Conservation (phyloP, 2,888 invertebrate genomes). For the Sinotaia quadrata region DNA sequence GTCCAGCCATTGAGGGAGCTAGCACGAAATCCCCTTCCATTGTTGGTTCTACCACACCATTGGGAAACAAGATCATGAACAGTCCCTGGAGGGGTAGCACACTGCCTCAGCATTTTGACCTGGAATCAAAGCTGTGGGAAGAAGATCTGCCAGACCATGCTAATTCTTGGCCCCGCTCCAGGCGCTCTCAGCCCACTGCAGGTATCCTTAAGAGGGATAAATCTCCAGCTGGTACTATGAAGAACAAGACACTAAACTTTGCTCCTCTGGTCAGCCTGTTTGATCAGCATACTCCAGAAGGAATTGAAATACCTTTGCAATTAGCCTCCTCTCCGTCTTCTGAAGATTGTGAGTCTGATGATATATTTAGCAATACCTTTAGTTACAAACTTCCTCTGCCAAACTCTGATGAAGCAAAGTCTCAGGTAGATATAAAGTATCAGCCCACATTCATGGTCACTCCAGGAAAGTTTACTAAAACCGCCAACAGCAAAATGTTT, state of each 20-base stretch:
- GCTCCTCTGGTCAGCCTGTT: constrained; percentile 61
- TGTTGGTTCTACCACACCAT: constrained; percentile 37
- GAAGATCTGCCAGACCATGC: constrained; percentile 34
- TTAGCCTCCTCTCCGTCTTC: constrained; percentile 36
- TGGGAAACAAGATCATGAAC: constrained; percentile 23
- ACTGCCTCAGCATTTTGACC: constrained; percentile 28
- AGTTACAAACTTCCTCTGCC: background rate
- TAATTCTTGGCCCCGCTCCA: constrained; percentile 63
- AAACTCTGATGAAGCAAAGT: background rate
- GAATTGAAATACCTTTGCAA: constrained; percentile 52
- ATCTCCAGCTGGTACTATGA: constrained; percentile 27
- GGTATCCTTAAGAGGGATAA: constrained; percentile 62
- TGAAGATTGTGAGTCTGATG: constrained; percentile 19
- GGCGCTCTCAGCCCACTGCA: constrained; percentile 39
- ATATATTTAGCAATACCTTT: constrained; percentile 30
- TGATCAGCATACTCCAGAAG: constrained; percentile 47
- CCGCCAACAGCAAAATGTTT: constrained; percentile 26
- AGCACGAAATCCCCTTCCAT: constrained; percentile 27
- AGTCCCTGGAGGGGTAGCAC: constrained; percentile 37
- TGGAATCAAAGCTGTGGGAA: constrained; percentile 29
- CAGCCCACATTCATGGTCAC: constrained; percentile 50
- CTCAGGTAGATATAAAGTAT: constrained; percentile 44
- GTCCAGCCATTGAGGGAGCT: constrained; percentile 21
- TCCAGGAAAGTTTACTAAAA: constrained; percentile 6
- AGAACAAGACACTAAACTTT: constrained; percentile 60